Evolutionary conservation across 2,113 vertebrate genomes (phyloP).

Genomic region (Dolichotis patagonum): DNA sequence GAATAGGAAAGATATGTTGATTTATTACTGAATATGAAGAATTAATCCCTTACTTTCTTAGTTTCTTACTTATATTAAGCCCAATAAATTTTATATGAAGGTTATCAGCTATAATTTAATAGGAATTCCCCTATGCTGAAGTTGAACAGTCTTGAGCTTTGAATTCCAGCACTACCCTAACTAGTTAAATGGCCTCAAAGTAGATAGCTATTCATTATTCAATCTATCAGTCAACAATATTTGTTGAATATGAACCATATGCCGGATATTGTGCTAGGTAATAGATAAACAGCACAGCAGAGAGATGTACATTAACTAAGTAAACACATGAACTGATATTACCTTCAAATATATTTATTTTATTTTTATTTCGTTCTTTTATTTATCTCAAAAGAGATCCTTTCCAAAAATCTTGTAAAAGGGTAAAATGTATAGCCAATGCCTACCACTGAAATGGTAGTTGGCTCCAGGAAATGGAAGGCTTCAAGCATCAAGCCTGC

Average conservation of each 20-base stretch:
- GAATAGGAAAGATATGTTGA: background rate
- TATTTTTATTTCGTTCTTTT: conserved; percentile 10
- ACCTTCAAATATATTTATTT: background rate
- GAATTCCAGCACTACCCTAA: background rate
- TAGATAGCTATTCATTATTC: background rate
- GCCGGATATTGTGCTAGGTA: background rate
- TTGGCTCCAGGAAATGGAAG: background rate
- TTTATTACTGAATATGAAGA: conserved; percentile 9
- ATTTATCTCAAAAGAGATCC: background rate
- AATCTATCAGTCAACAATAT: background rate
- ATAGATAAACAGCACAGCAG: background rate
- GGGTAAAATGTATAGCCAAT: background rate
- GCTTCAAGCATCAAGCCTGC: background rate
- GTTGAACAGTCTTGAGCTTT: background rate
- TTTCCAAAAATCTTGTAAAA: background rate
- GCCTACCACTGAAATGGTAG: background rate
- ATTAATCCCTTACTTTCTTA: conserved; percentile 21
- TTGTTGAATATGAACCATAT: background rate
- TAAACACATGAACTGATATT: background rate
- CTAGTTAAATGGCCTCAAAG: background rate
- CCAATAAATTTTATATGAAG: background rate
- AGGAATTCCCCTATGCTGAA: background rate
- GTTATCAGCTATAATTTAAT: background rate
- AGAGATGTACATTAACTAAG: background rate
- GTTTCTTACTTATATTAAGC: background rate